phyloP scores from a whole-genome alignment of 2,113 vertebrate genomes.

The Oncorhynchus nerka region DNA sequence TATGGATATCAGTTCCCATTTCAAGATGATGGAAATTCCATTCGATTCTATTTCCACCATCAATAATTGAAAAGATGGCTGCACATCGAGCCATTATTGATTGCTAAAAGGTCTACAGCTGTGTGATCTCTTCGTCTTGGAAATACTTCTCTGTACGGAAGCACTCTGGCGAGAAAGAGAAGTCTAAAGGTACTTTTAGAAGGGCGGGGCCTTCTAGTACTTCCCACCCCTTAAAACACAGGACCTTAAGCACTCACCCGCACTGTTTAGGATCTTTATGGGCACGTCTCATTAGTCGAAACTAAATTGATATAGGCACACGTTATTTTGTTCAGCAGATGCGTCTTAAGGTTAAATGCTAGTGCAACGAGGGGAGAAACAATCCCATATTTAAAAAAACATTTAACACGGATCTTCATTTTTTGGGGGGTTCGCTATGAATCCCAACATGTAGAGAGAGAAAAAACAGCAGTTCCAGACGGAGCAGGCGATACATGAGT shows the following conservation, averaged over 20 bases:
- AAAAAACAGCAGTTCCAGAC: neutral
- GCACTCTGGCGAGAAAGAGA: too few species aligned
- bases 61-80: conserved; percentile 84
- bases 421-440: neutral
- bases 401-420: neutral
- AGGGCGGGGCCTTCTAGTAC: too few species aligned
- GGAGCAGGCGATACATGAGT: neutral
- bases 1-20: conserved; percentile 73
- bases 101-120: neutral
- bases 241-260: too few species aligned
- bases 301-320: too few species aligned
- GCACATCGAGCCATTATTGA: conserved; percentile 52
- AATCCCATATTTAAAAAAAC: neutral
- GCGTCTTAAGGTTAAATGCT: neutral
- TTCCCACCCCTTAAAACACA: too few species aligned
- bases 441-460: neutral
- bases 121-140: neutral
- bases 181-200: too few species aligned
- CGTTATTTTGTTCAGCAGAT: neutral
- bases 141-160: too few species aligned
- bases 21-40: conserved; percentile 88
- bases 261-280: too few species aligned
- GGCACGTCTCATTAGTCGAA: too few species aligned
- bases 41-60: conserved; percentile 90
- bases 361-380: neutral